These are phyloP conservation scores for Eulemur macaco DNA, from an alignment of 2,113 vertebrate species.

Conservation along the genomic window DNA sequence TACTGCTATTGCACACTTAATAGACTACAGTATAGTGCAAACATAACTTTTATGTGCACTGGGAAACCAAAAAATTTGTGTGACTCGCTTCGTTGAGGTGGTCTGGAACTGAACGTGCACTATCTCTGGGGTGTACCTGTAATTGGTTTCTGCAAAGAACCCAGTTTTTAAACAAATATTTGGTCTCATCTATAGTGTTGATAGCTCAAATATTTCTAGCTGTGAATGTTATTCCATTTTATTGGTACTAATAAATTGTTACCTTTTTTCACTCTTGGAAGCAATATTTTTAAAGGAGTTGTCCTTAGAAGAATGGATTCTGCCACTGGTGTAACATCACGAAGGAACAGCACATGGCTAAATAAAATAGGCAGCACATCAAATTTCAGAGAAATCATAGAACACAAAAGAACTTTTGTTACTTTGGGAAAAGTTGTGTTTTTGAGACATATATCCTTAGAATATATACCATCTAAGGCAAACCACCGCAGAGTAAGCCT, in stretches of 20 bases:
- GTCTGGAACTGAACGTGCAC: no score
- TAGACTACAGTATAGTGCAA: no score
- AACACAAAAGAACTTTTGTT: background rate
- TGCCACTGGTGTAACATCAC: background rate
- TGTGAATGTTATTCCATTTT: background rate
- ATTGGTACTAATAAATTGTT: background rate
- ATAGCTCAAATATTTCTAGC: background rate
- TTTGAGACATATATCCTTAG: background rate
- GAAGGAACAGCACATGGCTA: background rate
- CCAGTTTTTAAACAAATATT: background rate
- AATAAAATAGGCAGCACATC: background rate
- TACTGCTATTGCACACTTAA: no score
- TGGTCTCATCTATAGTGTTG: background rate
- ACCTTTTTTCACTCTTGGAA: slow-evolving; percentile 3
- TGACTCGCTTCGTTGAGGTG: no score
- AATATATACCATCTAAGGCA: background rate
- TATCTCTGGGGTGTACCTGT: background rate
- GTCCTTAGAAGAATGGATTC: background rate
- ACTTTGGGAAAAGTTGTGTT: background rate
- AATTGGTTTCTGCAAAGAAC: background rate
- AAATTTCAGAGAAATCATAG: background rate
- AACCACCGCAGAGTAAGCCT: background rate
- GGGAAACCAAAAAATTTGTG: no score
- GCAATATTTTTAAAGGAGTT: background rate
- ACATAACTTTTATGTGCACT: no score